These are phyloP conservation scores for Drosophila baimaii DNA, from an alignment of 1,140 invertebrate genomes.

Conservation along the genomic window DNA sequence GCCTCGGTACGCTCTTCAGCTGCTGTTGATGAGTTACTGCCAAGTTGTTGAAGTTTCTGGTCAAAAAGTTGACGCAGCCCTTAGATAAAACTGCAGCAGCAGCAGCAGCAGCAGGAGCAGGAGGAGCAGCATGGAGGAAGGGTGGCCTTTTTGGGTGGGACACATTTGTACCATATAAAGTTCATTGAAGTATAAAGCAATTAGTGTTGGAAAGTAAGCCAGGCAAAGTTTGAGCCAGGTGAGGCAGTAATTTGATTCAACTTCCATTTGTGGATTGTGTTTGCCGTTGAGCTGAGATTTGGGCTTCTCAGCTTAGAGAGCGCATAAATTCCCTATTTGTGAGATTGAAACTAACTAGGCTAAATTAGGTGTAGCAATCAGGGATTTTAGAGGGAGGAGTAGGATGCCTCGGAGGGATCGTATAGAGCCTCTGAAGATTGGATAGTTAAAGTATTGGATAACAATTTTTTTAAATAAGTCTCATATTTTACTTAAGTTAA, in stretches of 20 bases:
- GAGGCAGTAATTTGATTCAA: conserved; percentile 54
- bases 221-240: conserved; percentile 48
- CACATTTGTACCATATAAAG: conserved; percentile 57
- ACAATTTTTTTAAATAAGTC: background rate
- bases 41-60: conserved; percentile 67
- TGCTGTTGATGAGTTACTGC: conserved; percentile 60
- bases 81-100: conserved; percentile 54
- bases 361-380: conserved; percentile 3
- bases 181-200: conserved; percentile 61
- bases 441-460: background rate
- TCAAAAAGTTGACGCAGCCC: conserved; percentile 67
- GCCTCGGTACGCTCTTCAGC: conserved; percentile 18
- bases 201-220: conserved; percentile 54
- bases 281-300: conserved; percentile 27
- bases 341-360: conserved; percentile 9
- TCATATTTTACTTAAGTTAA: too few species aligned
- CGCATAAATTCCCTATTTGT: conserved; percentile 12
- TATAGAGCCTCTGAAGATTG: too few species aligned
- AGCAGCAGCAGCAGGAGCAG: background rate
- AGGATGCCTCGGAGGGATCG: background rate
- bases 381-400: background rate
- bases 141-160: background rate
- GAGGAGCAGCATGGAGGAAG: background rate
- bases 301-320: background rate
- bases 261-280: conserved; percentile 45